Evolutionary conservation across 2,888 invertebrate genomes (phyloP), one percentile per base, ranked within the genome.

Genomic region (Parnassius smintheus): DNA sequence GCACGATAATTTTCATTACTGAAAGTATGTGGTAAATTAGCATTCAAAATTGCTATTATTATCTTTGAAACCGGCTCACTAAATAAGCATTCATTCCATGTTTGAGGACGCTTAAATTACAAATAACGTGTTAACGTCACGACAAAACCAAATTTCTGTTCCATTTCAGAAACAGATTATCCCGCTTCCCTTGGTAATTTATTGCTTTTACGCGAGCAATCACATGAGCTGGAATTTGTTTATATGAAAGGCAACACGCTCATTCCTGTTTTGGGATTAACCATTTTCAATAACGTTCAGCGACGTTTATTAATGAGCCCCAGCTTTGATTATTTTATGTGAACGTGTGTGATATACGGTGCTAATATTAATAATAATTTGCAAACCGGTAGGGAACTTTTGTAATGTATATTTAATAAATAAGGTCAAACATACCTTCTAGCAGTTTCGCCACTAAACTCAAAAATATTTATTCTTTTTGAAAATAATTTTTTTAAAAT

Each of bases 151-250:
- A 57, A 62, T 53, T 57, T 53, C 62, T 56, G 48, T 56, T 61
- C 41, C 61, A 46, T 18, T 56, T 56, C 52, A 18, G 57, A 48
- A 57, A 57, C 57, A 46, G 57, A 62, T 57, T 62, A 62, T 53
- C 22, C 56, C 51, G 56, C 46, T 41, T 41, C 8, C 42, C 48
- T 13, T 53, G 42, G 56, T 62, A 48, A 62, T 62, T 57, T 62
- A 56, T 61, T 50, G 55, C 55, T 44, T 22, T 55, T 50, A 44
- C 60, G 55, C 50, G 55, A 61, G 55, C 55, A 61, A 61, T 55
- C 60, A 25, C 22, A 50, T n/a, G 49, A 48, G 55, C 49, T 48
- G 56, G 56, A 46, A 56, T 56, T 56, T 48, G 53, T 51, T 62
- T 42, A 45, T 61, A 55, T 22, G 41, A 49, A 54, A 44, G 42